phyloP scores from a whole-genome alignment of 2,113 vertebrate genomes.

The Gobiocypris rarus region DNA sequence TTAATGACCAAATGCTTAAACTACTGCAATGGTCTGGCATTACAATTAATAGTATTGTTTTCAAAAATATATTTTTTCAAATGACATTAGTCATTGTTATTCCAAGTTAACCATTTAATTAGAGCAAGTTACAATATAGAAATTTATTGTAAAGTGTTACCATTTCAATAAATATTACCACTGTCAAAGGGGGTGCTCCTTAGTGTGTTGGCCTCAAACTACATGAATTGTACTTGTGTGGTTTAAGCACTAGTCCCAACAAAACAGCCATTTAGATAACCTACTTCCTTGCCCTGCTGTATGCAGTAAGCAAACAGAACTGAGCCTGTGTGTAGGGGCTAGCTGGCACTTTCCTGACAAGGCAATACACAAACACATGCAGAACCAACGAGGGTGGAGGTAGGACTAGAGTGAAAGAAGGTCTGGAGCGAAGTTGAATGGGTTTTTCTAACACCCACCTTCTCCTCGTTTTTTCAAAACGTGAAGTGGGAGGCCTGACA shows the following conservation, averaged over 20 bases:
- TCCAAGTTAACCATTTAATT: background rate
- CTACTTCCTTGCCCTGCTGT: conserved; percentile 30
- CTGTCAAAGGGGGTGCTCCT: background rate
- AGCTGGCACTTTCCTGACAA: conserved; percentile 48
- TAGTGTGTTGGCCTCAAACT: conserved; percentile 4
- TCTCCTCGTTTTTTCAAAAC: conserved; percentile 74
- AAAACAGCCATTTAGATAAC: conserved; percentile 31
- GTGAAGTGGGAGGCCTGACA: conserved; percentile 59
- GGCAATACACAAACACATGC: conserved; percentile 59
- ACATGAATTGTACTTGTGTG: conserved; percentile 6
- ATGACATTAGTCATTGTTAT: background rate
- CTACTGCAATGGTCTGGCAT: background rate
- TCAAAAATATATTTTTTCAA: too few relatives aligned
- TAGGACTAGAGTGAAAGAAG: conserved; percentile 64
- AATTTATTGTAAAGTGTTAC: background rate
- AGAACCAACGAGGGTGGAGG: conserved; percentile 65
- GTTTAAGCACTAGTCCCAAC: conserved; percentile 13
- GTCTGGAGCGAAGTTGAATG: conserved; percentile 58
- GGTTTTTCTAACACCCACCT: conserved; percentile 70
- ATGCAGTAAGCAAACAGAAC: conserved; percentile 51
- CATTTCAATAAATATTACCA: background rate
- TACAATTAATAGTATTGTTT: conserved; percentile 1
- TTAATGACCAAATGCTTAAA: conserved; percentile 36
- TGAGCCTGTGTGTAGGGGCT: conserved; percentile 42
- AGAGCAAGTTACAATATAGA: background rate